Conservation (phyloP, 2,888 invertebrate species). For the Ceraclea dissimilis region DNA sequence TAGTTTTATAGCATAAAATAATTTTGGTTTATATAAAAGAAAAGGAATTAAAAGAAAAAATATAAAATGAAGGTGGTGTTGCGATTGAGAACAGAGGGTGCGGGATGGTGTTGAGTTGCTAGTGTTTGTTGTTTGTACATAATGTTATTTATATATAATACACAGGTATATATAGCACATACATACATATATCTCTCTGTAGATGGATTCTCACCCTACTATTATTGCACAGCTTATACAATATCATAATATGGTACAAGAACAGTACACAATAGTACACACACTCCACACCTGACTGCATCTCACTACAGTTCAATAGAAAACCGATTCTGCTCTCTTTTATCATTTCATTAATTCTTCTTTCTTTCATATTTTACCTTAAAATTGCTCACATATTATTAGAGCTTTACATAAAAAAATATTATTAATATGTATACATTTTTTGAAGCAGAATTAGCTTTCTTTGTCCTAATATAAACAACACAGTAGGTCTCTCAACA, state of each 20-base stretch:
- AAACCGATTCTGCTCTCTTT: constrained; percentile 1
- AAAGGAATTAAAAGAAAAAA: not conserved
- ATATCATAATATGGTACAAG: not conserved
- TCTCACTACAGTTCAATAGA: not conserved
- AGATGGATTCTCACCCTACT: not conserved
- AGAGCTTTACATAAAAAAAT: constrained; percentile 5
- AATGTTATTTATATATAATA: not conserved
- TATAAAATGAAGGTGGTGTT: not conserved
- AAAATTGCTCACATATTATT: constrained; percentile 4
- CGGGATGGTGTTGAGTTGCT: not conserved
- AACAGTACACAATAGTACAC: not conserved
- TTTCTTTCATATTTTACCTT: not conserved
- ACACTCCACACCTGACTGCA: not conserved
- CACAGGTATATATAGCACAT: not conserved
- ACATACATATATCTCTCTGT: not conserved
- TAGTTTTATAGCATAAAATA: constrained; percentile 16
- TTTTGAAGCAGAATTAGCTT: constrained; percentile 8
- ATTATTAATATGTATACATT: constrained; percentile 3
- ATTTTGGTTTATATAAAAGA: constrained; percentile 9
- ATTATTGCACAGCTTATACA: not conserved
- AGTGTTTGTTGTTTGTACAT: not conserved
- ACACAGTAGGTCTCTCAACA: constrained; percentile 13
- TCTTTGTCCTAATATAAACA: constrained; percentile 8
- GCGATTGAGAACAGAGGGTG: constrained; percentile 4
- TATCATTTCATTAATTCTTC: not conserved